Base-by-base conservation (phyloP, 2,888 invertebrate genomes). In the Synanthedon andrenaeformis region DNA sequence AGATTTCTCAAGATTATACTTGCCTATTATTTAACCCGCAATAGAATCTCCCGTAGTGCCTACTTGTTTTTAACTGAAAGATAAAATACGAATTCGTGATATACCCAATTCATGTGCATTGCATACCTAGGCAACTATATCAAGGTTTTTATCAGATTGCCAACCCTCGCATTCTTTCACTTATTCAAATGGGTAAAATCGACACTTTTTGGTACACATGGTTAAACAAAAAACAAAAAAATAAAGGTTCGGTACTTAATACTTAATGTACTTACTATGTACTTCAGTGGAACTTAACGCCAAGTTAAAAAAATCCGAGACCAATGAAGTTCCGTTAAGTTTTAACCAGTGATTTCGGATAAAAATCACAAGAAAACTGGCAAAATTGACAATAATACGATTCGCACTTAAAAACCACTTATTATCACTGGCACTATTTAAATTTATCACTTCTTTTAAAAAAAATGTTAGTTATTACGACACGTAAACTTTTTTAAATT, bases 291-390 rank as follows among this genome's bases (percentile, higher is more conserved):
- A 75, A 76, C 67, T 69, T 65, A 69, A 63, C 51, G 52, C 56
- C 10, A 55, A 56, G 51, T 51, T 55, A 55, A 54, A 52, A 55
- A 70, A 79, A 79, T 80, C 79, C 77, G 72, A 72, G 65, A 65
- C 69, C 65, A 72, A 13, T 65, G 62, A 63, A 71, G 79, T 79
- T 79, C 79, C 79, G 79, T 76, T 76, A 73, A 69, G 74, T 74
- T 79, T 78, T 84, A 76, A 71, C 72, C 67, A 70, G 78, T 65
- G 76, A 79, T 84, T 84, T 80, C 65, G 61, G 66, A 62, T 58
- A 63, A 78, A 82, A 84, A 84, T 64, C 79, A 71, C 80, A 70
- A 62, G 61, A 82, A 80, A 82, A 78, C 76, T 59, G 12, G 12
- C 28, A 62, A 54, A 58, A 56, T 54, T 53, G 59, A 48, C 41